Evolutionary conservation across 1,140 invertebrate species (phyloP).

Genomic region (Acyrthosiphon pisum): DNA sequence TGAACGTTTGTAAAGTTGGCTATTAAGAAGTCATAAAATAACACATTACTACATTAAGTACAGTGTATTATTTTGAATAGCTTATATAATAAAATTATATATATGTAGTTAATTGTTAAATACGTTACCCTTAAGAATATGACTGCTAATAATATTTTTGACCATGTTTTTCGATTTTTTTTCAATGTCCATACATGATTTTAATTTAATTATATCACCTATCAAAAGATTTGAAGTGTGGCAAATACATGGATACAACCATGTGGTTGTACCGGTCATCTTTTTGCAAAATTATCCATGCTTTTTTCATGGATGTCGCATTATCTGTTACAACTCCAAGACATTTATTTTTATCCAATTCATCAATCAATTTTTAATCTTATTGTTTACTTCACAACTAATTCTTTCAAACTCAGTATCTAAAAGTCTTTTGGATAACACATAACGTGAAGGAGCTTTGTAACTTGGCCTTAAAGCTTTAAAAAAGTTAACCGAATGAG

Average conservation of each 20-base stretch:
- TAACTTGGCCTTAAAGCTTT: not conserved
- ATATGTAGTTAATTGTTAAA: not conserved
- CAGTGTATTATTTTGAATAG: not conserved
- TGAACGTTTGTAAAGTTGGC: not conserved
- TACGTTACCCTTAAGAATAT: not conserved
- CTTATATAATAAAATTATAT: not conserved
- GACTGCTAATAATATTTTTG: not conserved
- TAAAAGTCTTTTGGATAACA: not conserved
- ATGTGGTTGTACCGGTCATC: not conserved
- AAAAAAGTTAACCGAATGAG: not conserved
- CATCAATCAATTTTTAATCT: not conserved
- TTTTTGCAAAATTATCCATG: not conserved
- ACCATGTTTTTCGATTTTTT: not conserved
- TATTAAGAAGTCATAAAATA: not conserved
- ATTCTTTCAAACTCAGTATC: constrained; percentile 14
- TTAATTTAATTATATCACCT: constrained; percentile 3
- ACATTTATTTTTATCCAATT: not conserved
- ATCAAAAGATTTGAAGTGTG: not conserved
- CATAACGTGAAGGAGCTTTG: not conserved
- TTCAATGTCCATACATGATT: not conserved
- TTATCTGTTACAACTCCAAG: too few species aligned
- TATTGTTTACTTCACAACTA: not conserved
- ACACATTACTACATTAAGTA: not conserved
- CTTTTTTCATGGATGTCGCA: not conserved
- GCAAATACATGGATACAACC: constrained; percentile 4